Evolutionary conservation across 2,888 invertebrate species (phyloP).

Genomic region (Azorinus chamasolen): DNA sequence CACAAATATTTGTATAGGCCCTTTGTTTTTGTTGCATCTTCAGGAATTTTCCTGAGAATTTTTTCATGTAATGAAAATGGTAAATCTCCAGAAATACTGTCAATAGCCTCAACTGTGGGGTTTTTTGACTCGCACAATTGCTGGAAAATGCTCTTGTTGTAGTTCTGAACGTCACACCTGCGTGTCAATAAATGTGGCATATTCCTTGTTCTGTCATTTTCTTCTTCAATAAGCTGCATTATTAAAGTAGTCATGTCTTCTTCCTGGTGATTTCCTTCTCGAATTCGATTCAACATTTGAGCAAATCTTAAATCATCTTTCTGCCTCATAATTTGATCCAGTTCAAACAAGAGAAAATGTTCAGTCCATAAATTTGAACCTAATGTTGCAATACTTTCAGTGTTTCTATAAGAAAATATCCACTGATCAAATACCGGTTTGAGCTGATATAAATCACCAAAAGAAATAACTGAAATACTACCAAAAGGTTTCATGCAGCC

Average conservation of each 20-base stretch:
- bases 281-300: slow-evolving; percentile 48
- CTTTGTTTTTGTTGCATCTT: slow-evolving; percentile 34
- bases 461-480: slow-evolving; percentile 49
- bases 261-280: slow-evolving; percentile 40
- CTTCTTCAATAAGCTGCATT: slow-evolving; percentile 1
- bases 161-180: slow-evolving; percentile 21
- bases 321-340: slow-evolving; percentile 56
- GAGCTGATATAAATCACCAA: slow-evolving; percentile 33
- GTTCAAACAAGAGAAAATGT: slow-evolving; percentile 14
- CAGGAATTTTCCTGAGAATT: slow-evolving; percentile 30
- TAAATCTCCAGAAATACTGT: slow-evolving; percentile 37
- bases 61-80: slow-evolving; percentile 14
- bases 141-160: slow-evolving; percentile 27
- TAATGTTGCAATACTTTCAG: background rate
- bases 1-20: slow-evolving; percentile 23
- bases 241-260: slow-evolving; percentile 25
- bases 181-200: slow-evolving; percentile 36
- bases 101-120: slow-evolving; percentile 27
- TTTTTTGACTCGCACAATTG: background rate
- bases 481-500: slow-evolving; percentile 58
- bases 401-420: slow-evolving; percentile 1
- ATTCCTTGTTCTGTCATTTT: background rate
- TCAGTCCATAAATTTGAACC: slow-evolving; percentile 14
- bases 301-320: slow-evolving; percentile 58
- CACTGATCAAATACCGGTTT: slow-evolving; percentile 21